These are phyloP conservation scores for Egretta garzetta DNA, from an alignment of 2,113 vertebrate genomes.

Conservation along the genomic window DNA sequence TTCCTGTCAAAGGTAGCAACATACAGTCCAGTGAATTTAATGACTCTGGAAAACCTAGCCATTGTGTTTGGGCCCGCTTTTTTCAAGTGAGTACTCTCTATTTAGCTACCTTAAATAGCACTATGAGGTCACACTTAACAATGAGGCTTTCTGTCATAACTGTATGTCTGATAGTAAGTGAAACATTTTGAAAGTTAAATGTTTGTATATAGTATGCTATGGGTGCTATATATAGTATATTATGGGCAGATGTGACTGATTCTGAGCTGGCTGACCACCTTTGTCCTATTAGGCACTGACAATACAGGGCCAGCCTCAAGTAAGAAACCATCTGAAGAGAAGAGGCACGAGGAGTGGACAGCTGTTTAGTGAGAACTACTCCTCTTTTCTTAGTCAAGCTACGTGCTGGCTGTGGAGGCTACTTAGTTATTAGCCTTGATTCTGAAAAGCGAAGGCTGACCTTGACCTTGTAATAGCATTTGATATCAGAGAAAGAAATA, in stretches of 20 bases:
- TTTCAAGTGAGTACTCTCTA: conserved; percentile 66
- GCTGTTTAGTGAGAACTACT: background rate
- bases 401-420: background rate
- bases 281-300: background rate
- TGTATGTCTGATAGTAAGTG: background rate
- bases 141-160: background rate
- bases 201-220: background rate
- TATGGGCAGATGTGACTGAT: background rate
- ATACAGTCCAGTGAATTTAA: conserved; percentile 79
- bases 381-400: background rate
- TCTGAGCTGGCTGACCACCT: background rate
- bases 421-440: background rate
- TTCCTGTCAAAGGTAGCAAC: conserved; percentile 78
- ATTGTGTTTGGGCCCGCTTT: conserved; percentile 82
- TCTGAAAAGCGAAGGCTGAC: background rate
- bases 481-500: background rate
- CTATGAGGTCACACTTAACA: background rate
- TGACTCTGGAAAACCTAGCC: conserved; percentile 82
- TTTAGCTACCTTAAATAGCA: background rate
- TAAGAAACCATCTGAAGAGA: background rate
- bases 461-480: background rate
- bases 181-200: background rate
- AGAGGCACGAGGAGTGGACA: background rate
- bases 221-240: no score
- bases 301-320: background rate